Base-by-base conservation (phyloP, 92 coral and sea anemone genomes). In the Palythoa heliodiscus region DNA sequence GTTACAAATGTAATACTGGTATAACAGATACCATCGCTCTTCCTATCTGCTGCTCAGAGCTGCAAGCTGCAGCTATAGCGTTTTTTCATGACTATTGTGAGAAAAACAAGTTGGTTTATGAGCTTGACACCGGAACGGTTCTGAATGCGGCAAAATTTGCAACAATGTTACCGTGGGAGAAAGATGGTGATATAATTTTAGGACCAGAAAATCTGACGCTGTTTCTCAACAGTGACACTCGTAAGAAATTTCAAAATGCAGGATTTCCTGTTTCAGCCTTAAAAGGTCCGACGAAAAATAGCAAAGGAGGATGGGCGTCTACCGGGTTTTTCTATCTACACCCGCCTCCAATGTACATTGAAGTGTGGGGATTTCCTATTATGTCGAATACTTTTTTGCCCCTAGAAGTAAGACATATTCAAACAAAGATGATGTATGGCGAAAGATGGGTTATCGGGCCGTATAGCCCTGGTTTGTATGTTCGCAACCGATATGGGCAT, bases 1-100 rank as follows among this genome's bases (percentile, higher is more conserved):
- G 54, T 11, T 63, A 78, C 20, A 78, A 63, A n/a, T 78, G 83
- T 17, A 40, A 43, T 16, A 19, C 17, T 4, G 73, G 83, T 14
- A 11, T 78, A 22, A 78, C 83, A 11, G 39, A n/a, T 54, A 61
- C 83, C 2, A 63, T 78, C 5, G 83, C 83, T 1, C 83, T 78
- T 63, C 83, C 83, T 7, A 52, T 78, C 71, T 78, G 83, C 17
- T 78, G 83, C 37, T 78, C 83, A 38, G 83, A 78, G 54, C 83
- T 60, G 10, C 83, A 78, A 47, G 83, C 71, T 37, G 71, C 72
- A 40, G 72, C 83, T 5, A 1, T 78, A 12, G 53, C 43, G 0
- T n/a, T 20, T 20, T 78, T 78, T n/a, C 83, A 78, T 40, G 83
- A 78, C 55, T 78, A 25, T 19, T 78, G 83, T 20, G 70, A 78